phyloP scores from a whole-genome alignment of 1,140 invertebrate species.

The Pseudachorutes palmiensis region DNA sequence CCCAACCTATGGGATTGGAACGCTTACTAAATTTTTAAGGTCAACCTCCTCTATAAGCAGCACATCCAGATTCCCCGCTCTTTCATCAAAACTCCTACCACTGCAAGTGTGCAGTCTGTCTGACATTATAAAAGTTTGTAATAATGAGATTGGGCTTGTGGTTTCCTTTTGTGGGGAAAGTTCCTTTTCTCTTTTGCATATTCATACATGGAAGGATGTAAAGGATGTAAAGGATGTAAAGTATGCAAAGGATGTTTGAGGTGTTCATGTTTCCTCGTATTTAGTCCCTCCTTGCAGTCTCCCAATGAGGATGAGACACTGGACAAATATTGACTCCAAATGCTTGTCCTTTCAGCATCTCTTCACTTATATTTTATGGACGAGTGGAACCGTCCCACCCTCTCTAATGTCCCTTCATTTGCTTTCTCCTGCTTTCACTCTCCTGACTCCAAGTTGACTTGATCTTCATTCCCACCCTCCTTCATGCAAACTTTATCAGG shows the following conservation, averaged over 20 bases:
- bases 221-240: too few species aligned
- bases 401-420: too few species aligned
- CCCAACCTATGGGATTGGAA: too few species aligned
- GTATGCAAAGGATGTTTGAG: too few species aligned
- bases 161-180: too few species aligned
- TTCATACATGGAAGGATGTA: too few species aligned
- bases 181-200: not conserved
- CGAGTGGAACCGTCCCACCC: constrained; percentile 22
- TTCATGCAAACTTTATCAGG: constrained; percentile 39
- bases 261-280: not conserved
- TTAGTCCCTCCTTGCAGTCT: too few species aligned
- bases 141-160: too few species aligned
- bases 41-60: not conserved
- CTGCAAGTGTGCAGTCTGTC: too few species aligned
- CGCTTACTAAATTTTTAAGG: not conserved
- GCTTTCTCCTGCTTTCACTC: not conserved
- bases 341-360: not conserved
- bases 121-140: too few species aligned
- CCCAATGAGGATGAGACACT: constrained; percentile 10
- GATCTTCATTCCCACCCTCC: constrained; percentile 34
- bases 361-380: constrained; percentile 19
- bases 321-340: constrained; percentile 30
- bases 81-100: too few species aligned
- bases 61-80: too few species aligned
- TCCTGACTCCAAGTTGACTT: not conserved